Base-by-base conservation (phyloP, 2,113 vertebrate genomes). In the Cebidichthys violaceus region DNA sequence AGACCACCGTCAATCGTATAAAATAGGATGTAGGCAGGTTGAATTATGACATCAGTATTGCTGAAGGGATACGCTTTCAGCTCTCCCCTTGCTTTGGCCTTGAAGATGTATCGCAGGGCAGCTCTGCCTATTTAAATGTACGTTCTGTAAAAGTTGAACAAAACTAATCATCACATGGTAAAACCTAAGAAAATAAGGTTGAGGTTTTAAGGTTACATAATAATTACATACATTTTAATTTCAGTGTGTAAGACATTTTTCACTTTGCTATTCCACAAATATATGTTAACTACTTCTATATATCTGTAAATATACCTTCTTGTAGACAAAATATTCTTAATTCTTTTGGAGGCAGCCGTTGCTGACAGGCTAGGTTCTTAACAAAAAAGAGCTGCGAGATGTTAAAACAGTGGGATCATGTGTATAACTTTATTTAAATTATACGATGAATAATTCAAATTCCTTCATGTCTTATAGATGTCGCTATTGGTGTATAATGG, bases 11-110 rank as follows among this genome's bases (percentile, higher is more conserved):
- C 75, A 77, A 43, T 37, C 33, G n/a, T 60, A 22, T 9, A 15
- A 54, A 83, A 64, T 57, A 39, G 70, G 65, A 70, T 77, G 70
- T 39, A 35, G 50, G 64, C 57, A 33, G 13, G 59, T 70, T 17
- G 33, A 47, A 66, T 85, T 79, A 75, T 66, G 60, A 68, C 35
- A 37, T 70, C 31, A 45, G 17, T 50, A 33, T 75, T 57, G 29
- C 33, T 71, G 41, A 24, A 54, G 66, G 74, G 52, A 72, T 59
- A 29, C 18, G 27, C 24, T 67, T 55, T 73, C 75, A 69, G 61
- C 66, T 72, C 33, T 84, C 70, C 84, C 45, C 55, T 81, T 72
- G 70, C 50, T 55, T 64, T 61, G 41, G 55, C 73, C 52, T 79
- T 81, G 74, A 67, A 24, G 6, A 0, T 60, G 54, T 45, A 24